These are phyloP conservation scores for Ophion costatus DNA, from an alignment of 2,888 invertebrate species.

Conservation along the genomic window DNA sequence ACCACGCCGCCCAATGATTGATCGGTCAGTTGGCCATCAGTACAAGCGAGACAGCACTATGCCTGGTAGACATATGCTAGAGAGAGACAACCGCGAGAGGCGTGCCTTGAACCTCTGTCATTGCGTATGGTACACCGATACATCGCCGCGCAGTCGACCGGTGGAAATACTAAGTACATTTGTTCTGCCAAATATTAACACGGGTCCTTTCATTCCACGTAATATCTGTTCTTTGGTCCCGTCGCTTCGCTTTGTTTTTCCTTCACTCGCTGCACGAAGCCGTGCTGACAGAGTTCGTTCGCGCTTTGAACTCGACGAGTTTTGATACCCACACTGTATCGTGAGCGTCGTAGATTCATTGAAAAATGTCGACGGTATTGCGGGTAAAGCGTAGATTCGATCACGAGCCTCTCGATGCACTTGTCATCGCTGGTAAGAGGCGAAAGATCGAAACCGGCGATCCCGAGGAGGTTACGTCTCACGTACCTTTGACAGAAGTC, in stretches of 20 bases:
- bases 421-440: conserved; percentile 90
- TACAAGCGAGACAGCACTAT: too few species aligned
- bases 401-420: conserved; percentile 89
- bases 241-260: not conserved
- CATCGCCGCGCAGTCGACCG: too few species aligned
- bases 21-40: too few species aligned
- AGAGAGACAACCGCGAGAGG: too few species aligned
- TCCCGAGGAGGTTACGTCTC: conserved; percentile 79
- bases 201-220: too few species aligned
- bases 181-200: too few species aligned
- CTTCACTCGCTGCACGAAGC: not conserved
- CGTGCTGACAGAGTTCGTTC: not conserved
- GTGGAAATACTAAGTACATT: too few species aligned
- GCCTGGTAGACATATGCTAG: too few species aligned
- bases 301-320: not conserved
- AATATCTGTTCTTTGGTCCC: too few species aligned
- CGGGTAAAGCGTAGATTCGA: conserved; percentile 90
- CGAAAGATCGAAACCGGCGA: conserved; percentile 85
- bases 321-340: not conserved
- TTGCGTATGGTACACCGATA: too few species aligned
- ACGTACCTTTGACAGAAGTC: conserved; percentile 84
- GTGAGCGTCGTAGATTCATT: not conserved
- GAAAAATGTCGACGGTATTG: conserved; percentile 86
- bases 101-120: too few species aligned
- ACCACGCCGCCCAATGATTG: too few species aligned